Percentiles rank a stretch among this genome's conserved stretches.
These are phyloP conservation scores for Gnatocerus cornutus DNA, from an alignment of 2,888 invertebrate genomes.

Conservation along the genomic window DNA sequence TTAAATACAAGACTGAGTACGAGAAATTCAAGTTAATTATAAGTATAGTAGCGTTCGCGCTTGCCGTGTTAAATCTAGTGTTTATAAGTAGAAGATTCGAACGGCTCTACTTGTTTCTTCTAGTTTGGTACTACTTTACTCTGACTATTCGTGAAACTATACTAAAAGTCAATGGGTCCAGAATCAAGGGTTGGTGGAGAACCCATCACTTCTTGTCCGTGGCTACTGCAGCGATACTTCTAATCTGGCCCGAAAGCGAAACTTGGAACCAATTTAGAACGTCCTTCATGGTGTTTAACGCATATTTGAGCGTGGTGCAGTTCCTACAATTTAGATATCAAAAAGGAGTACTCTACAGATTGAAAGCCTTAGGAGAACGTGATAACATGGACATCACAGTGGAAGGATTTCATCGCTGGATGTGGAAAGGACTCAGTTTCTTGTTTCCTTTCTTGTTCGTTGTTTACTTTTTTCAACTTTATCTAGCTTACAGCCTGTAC, in stretches of 20 bases:
- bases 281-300: conserved; percentile 94
- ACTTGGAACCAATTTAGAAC: conserved; percentile 91
- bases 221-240: conserved; percentile 90
- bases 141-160: conserved; percentile 98
- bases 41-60: conserved; percentile 88
- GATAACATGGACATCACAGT: conserved; percentile 99
- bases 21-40: conserved; percentile 97
- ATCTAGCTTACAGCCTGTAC: conserved; percentile 93
- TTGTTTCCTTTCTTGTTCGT: conserved; percentile 95
- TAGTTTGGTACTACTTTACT: conserved; percentile 99
- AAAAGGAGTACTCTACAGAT: conserved; percentile 77
- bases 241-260: conserved; percentile 96
- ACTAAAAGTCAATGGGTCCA: conserved; percentile 96
- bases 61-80: conserved; percentile 82
- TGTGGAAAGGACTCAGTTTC: conserved; percentile 98
- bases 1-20: conserved; percentile 96
- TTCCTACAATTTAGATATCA: conserved; percentile 79
- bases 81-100: conserved; percentile 81
- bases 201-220: conserved; percentile 98
- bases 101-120: conserved; percentile 89
- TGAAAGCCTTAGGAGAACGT: conserved; percentile 93
- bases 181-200: conserved; percentile 98
- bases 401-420: conserved; percentile 99
- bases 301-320: conserved; percentile 86
- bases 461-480: conserved; percentile 95